Evolutionary conservation across 2,113 vertebrate species (phyloP).

Genomic region (Edolisoma coerulescens): DNA sequence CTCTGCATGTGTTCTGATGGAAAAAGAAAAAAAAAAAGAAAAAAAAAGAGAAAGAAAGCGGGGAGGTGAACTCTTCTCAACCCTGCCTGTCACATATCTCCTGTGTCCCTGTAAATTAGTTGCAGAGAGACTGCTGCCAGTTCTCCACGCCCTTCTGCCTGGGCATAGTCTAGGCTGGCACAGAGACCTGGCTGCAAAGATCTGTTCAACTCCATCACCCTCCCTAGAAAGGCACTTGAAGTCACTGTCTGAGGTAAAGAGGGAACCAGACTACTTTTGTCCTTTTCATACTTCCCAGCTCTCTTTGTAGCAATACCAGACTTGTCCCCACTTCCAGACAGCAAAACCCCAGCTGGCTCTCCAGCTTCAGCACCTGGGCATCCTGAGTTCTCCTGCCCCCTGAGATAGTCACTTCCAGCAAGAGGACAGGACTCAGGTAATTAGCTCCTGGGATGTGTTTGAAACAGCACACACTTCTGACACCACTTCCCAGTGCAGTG

Average conservation of each 20-base stretch:
- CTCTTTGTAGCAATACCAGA: neutral
- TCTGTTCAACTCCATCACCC: neutral
- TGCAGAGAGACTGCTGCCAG: slow-evolving; percentile 57
- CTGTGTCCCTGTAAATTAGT: slow-evolving; percentile 68
- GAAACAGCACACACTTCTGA: neutral
- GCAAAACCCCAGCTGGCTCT: neutral
- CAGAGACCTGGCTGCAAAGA: neutral
- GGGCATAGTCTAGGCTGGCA: neutral
- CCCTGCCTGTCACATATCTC: slow-evolving; percentile 66
- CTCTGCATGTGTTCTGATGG: slow-evolving; percentile 66
- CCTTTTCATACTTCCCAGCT: neutral
- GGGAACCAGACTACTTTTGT: neutral
- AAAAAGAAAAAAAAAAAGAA: neutral
- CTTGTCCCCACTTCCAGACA: neutral
- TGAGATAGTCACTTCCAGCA: neutral
- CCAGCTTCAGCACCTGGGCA: neutral
- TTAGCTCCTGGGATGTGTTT: neutral
- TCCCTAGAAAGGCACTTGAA: neutral
- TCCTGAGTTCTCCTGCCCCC: neutral
- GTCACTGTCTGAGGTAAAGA: neutral
- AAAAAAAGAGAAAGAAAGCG: neutral
- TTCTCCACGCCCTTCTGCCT: neutral
- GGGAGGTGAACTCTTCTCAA: slow-evolving; percentile 77
- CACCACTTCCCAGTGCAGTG: neutral
- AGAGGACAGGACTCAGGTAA: neutral